Evolutionary conservation across 2,888 invertebrate genomes (phyloP).

Genomic region (Chesias legatella): DNA sequence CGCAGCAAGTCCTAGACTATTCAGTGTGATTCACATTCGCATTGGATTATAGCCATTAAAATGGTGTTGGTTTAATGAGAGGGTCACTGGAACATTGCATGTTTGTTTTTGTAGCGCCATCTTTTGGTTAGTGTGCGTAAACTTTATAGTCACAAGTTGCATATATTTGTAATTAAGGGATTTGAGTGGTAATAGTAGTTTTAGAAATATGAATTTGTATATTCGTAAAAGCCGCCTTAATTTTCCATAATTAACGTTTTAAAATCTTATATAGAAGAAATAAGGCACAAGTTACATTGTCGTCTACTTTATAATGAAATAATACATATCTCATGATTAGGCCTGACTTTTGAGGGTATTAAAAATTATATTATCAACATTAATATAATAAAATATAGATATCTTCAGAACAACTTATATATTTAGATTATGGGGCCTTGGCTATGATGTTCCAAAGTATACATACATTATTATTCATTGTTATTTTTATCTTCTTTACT

Average conservation of each 20-base stretch:
- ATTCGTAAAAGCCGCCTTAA: constrained; percentile 18
- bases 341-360: constrained; percentile 8
- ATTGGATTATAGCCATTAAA: too few relatives aligned
- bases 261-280: constrained; percentile 7
- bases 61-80: constrained; percentile 1
- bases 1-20: too few relatives aligned
- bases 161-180: constrained; percentile 19
- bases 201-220: constrained; percentile 5
- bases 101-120: constrained; percentile 20
- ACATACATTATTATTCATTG: too few relatives aligned
- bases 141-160: constrained; percentile 25
- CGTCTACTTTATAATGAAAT: background rate
- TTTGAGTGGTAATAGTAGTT: constrained; percentile 5
- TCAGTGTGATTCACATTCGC: too few relatives aligned
- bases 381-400: too few relatives aligned
- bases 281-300: background rate
- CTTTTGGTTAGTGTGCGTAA: constrained; percentile 26
- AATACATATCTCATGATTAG: constrained; percentile 4
- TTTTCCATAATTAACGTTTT: constrained; percentile 8
- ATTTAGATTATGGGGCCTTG: constrained; percentile 55
- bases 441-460: constrained; percentile 74
- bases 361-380: background rate
- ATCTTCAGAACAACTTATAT: too few relatives aligned
- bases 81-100: background rate
- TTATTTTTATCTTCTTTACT: constrained; percentile 12